Evolutionary conservation across 2,888 invertebrate genomes (phyloP).

Genomic region (Mycogona germanica): DNA sequence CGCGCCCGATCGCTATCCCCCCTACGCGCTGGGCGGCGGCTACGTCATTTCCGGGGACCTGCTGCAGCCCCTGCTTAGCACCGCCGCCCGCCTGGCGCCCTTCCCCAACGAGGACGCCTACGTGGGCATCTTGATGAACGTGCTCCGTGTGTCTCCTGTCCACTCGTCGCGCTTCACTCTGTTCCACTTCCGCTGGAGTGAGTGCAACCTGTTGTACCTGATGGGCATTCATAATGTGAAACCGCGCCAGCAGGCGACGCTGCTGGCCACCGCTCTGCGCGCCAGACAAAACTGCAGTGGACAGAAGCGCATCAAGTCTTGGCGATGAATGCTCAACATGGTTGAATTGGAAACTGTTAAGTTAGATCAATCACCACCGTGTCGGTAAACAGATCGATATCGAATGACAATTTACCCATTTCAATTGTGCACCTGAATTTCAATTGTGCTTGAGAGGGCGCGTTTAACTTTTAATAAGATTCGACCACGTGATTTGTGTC

Average conservation of each 20-base stretch:
- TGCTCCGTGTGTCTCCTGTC: constrained; percentile 27
- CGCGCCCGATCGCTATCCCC: constrained; percentile 27
- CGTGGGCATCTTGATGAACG: constrained; percentile 29
- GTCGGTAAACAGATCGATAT: too few species aligned
- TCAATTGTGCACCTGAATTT: too few species aligned
- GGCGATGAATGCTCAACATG: neutral
- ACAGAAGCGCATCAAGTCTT: neutral
- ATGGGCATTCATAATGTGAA: constrained; percentile 30
- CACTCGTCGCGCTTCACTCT: constrained; percentile 30
- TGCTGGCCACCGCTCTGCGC: constrained; percentile 25
- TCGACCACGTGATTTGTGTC: too few species aligned
- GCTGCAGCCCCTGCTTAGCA: constrained; percentile 25
- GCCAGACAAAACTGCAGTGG: constrained; percentile 8
- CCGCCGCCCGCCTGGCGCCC: constrained; percentile 25
- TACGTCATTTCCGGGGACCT: constrained; percentile 31
- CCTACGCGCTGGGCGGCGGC: constrained; percentile 32
- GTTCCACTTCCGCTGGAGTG: constrained; percentile 22
- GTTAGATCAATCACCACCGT: too few species aligned
- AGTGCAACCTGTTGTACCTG: constrained; percentile 32
- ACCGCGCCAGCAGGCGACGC: constrained; percentile 25
- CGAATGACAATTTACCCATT: too few species aligned
- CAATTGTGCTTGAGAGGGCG: too few species aligned
- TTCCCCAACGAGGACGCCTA: constrained; percentile 35
- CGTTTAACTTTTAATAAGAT: too few species aligned
- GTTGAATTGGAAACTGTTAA: neutral